Conservation (phyloP, 2,888 invertebrate species). For the Cryptocheilus praepositus region DNA sequence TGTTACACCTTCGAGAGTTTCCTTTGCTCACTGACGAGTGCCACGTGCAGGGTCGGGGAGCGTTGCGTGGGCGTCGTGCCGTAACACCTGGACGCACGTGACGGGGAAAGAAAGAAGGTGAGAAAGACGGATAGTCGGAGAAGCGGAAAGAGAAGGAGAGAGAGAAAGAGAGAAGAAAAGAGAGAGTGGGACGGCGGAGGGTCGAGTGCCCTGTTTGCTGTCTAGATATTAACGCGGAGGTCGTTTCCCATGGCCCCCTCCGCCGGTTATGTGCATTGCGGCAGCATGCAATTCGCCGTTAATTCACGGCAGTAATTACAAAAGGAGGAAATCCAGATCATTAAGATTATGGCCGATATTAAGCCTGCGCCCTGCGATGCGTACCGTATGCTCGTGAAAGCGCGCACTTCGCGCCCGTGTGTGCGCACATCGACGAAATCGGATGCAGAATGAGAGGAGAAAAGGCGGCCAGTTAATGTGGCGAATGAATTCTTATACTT, state of each 20-base stretch:
- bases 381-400: too few relatives aligned
- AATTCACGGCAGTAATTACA: constrained; percentile 54
- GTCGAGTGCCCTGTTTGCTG: constrained; percentile 24
- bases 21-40: constrained; percentile 24
- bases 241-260: constrained; percentile 54
- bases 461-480: too few relatives aligned
- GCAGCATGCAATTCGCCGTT: constrained; percentile 27
- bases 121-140: too few relatives aligned
- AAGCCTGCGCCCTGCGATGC: constrained; percentile 26
- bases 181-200: constrained; percentile 33
- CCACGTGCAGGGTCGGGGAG: constrained; percentile 29
- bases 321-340: constrained; percentile 55
- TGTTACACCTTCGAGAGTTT: constrained; percentile 23
- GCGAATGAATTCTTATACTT: too few relatives aligned
- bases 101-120: constrained; percentile 41
- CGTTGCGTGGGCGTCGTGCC: constrained; percentile 47
- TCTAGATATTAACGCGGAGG: constrained; percentile 44
- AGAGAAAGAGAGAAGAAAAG: constrained; percentile 15
- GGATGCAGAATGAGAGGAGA: too few relatives aligned
- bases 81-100: constrained; percentile 47
- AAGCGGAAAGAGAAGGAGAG: constrained; percentile 7
- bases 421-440: too few relatives aligned
- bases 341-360: constrained; percentile 43
- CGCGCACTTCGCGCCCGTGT: too few relatives aligned
- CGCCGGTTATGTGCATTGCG: constrained; percentile 21